Evolutionary conservation across 1,140 invertebrate genomes (phyloP).

Genomic region (Halesus radiatus): DNA sequence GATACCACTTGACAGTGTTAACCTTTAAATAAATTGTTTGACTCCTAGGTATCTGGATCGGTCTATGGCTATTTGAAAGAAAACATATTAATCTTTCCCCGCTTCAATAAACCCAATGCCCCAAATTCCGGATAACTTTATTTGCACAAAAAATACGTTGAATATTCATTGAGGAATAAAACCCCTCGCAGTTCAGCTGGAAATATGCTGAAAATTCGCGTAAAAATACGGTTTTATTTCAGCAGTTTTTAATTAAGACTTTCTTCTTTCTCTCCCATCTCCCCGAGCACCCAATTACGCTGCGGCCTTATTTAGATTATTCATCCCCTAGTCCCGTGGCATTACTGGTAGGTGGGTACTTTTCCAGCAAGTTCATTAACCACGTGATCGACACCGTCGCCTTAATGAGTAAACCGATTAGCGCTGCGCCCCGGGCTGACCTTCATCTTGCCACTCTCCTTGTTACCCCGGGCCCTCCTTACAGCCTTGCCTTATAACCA

Average conservation of each 20-base stretch:
- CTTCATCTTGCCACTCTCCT: constrained; percentile 6
- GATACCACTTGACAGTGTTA: too few relatives aligned
- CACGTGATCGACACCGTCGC: constrained; percentile 51
- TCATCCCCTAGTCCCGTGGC: background rate
- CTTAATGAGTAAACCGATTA: constrained; percentile 57
- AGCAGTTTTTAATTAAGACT: constrained; percentile 24
- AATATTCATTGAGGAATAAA: too few relatives aligned
- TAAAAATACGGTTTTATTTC: constrained; percentile 1
- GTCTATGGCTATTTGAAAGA: too few relatives aligned
- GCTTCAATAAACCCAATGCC: too few relatives aligned
- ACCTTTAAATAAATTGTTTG: too few relatives aligned
- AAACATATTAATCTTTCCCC: too few relatives aligned
- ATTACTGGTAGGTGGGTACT: background rate
- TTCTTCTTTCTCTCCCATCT: background rate
- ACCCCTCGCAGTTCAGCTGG: background rate
- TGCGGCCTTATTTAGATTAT: constrained; percentile 13
- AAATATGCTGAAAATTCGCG: background rate
- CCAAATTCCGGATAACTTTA: too few relatives aligned
- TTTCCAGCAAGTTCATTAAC: constrained; percentile 44
- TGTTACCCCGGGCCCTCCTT: background rate
- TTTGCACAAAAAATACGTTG: too few relatives aligned
- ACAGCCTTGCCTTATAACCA: too few relatives aligned
- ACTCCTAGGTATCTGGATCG: too few relatives aligned
- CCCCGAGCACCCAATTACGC: constrained; percentile 8
- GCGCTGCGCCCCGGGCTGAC: background rate